Percentiles rank a stretch among this genome's conserved stretches.
Evolutionary conservation across 2,113 vertebrate species (phyloP).

Genomic region (Tetrao urogallus): DNA sequence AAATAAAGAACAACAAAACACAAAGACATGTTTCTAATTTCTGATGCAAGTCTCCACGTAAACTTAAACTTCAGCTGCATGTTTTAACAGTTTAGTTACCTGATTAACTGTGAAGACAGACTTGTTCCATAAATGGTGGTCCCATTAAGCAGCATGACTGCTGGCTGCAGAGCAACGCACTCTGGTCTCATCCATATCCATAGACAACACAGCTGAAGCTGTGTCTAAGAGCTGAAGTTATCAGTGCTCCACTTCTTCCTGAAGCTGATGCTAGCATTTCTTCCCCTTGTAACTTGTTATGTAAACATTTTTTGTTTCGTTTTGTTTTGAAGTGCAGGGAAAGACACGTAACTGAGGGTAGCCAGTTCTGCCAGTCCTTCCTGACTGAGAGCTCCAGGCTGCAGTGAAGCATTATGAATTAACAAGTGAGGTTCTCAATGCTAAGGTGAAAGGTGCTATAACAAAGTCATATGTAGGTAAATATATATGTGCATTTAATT

Average conservation of each 20-base stretch:
- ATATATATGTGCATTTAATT: not conserved
- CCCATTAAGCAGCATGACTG: not conserved
- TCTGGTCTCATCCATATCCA: not conserved
- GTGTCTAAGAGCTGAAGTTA: not conserved
- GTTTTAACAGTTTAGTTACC: slow-evolving; percentile 1
- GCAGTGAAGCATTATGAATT: not conserved
- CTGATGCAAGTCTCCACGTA: not conserved
- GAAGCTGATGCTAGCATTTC: not conserved
- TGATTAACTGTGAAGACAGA: not conserved
- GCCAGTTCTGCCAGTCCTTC: not conserved
- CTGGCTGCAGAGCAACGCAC: not conserved
- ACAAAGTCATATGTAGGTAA: not conserved
- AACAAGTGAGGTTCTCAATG: not conserved
- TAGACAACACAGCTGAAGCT: not conserved
- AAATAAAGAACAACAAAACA: not conserved
- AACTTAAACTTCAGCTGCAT: not conserved
- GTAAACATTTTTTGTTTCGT: not conserved
- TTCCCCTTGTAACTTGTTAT: not conserved
- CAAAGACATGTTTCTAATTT: not conserved
- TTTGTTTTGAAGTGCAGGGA: not conserved
- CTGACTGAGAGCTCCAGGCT: not conserved
- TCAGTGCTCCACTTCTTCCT: not conserved
- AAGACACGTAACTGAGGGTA: not conserved
- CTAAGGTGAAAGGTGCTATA: not conserved
- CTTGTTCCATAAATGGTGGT: not conserved